Base-by-base conservation (phyloP, 2,797 vertebrate species). In the Crenuchus spilurus region DNA sequence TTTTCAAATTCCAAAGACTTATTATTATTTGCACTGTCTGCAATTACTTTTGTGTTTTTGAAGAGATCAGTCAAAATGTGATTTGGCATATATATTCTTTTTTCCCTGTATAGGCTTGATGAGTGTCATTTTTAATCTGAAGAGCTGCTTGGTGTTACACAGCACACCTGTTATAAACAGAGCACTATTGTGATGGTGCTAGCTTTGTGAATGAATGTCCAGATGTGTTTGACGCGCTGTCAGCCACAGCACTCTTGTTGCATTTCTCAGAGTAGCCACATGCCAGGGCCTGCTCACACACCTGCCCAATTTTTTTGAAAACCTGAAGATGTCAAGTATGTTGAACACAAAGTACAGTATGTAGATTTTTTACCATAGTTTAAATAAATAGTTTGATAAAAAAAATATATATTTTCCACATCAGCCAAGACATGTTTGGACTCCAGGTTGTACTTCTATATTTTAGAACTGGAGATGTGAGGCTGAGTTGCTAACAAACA, bases 161-260 rank as follows among this genome's bases (percentile, higher is more conserved):
- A 75, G 63, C 81, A 79, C 76, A 83, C 68, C 42, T 63, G n/a
- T 49, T 9, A 33, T 61, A 39, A 70, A 80, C 65, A 20, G 31
- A 73, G 67, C 4, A 30, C 80, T 55, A 82, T 75, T 84, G 84
- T 84, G 4, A 77, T 61, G n/a, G 11, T 57, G 22, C 65, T 64
- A 13, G 60, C 64, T 75, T 61, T 67, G 20, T 62, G 62, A 76
- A 64, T 69, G 77, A 77, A 77, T 79, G 74, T 63, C 62, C 71
- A 48, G 75, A 76, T 76, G 80, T 72, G 63, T 60, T 42, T 65
- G 77, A 81, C 79, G 78, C 16, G 6, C 49, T 44, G 57, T 80
- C 75, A 82, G 64, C 51, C 66, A 28, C 69, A 67, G 63, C 46
- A 55, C 41, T 72, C 63, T n/a, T n/a, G 14, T 39, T 52, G 44